Percentiles rank a stretch among this genome's conserved stretches.
Conservation (phyloP, 2,888 invertebrate species). For the Phyto melanocephala region DNA sequence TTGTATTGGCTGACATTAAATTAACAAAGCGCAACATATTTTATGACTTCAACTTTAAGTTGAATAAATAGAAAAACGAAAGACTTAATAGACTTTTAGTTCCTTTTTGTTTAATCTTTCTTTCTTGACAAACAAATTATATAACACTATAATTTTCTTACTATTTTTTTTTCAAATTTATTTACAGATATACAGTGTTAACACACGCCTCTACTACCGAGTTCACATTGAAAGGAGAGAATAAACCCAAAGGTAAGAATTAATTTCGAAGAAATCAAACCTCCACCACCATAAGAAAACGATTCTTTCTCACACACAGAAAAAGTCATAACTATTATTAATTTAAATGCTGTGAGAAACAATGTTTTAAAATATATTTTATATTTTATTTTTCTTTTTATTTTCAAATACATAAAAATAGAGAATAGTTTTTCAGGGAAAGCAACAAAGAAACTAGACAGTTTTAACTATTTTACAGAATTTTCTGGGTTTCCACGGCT, state of each 20-base stretch:
- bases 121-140: slow-evolving; percentile 7
- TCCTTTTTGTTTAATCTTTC: background rate
- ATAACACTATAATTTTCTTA: slow-evolving; percentile 28
- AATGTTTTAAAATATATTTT: background rate
- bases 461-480: background rate
- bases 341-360: slow-evolving; percentile 45
- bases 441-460: background rate
- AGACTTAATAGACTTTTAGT: background rate
- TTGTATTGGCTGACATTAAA: slow-evolving; percentile 16
- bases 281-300: background rate
- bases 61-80: slow-evolving; percentile 3
- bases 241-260: slow-evolving; percentile 45
- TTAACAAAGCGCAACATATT: background rate
- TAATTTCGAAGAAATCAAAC: slow-evolving; percentile 43
- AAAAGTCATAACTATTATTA: slow-evolving; percentile 1
- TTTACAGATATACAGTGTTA: slow-evolving; percentile 23
- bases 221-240: background rate
- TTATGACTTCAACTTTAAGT: background rate
- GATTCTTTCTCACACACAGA: slow-evolving; percentile 18
- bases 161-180: slow-evolving; percentile 11
- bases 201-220: slow-evolving; percentile 2
- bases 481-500: background rate
- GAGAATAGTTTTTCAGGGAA: background rate
- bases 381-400: background rate
- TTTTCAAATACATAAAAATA: background rate